Evolutionary conservation across 2,888 invertebrate species (phyloP).

Genomic region (Apotomis turbidana): DNA sequence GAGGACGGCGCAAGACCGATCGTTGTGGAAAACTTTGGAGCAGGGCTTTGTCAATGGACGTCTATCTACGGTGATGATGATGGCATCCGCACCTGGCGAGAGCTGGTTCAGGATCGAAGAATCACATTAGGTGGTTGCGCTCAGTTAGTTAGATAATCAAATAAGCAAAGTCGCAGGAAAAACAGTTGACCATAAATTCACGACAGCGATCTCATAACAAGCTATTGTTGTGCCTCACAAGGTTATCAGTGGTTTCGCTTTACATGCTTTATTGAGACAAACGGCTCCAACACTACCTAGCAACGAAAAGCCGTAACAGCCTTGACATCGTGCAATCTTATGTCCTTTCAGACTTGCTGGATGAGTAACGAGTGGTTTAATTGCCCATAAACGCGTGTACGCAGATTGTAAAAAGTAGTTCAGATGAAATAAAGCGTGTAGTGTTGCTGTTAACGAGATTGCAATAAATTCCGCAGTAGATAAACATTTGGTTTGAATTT

Average conservation of each 20-base stretch:
- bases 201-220: slow-evolving; percentile 48
- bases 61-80: too few species aligned
- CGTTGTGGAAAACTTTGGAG: too few species aligned
- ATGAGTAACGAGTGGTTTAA: slow-evolving; percentile 20
- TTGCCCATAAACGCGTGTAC: slow-evolving; percentile 30
- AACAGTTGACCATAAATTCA: slow-evolving; percentile 32
- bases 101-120: too few species aligned
- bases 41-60: too few species aligned
- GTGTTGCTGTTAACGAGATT: slow-evolving; percentile 13
- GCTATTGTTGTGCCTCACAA: slow-evolving; percentile 51
- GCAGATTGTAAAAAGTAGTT: slow-evolving; percentile 20
- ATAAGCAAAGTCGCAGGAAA: neutral
- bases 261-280: slow-evolving; percentile 69
- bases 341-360: neutral
- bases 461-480: neutral
- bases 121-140: too few species aligned
- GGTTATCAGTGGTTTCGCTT: slow-evolving; percentile 55
- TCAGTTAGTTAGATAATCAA: too few species aligned
- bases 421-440: slow-evolving; percentile 18
- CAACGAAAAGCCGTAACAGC: slow-evolving; percentile 66
- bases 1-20: too few species aligned
- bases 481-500: neutral
- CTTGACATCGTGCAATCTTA: slow-evolving; percentile 53
- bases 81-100: too few species aligned
- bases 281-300: slow-evolving; percentile 53